A percentile compares a stretch with the other conserved stretches of the same genome.
Conservation (phyloP, 2,797 vertebrate genomes). For the Valencia hispanica region DNA sequence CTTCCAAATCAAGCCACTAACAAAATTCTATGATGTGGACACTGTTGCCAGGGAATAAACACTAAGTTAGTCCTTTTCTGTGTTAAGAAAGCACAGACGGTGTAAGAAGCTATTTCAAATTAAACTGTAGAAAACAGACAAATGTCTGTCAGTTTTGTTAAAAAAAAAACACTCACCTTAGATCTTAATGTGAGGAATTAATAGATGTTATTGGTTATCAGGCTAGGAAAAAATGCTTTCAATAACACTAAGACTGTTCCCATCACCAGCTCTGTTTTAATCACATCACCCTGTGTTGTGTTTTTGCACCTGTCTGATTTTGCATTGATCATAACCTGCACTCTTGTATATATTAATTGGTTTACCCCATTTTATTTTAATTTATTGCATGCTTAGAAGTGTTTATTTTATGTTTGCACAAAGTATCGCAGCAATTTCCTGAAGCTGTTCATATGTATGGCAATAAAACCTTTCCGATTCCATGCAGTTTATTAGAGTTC, state of each 20-base stretch:
- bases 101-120: neutral
- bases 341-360: too few species aligned
- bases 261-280: too few species aligned
- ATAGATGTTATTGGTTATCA: neutral
- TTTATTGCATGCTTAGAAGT: too few species aligned
- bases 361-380: too few species aligned
- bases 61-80: neutral
- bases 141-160: neutral
- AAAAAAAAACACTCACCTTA: neutral
- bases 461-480: too few species aligned
- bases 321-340: too few species aligned
- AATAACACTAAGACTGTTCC: too few species aligned
- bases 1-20: neutral
- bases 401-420: too few species aligned
- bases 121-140: neutral
- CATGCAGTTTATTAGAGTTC: neutral
- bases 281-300: too few species aligned
- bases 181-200: neutral
- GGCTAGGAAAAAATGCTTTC: neutral
- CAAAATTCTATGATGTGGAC: neutral
- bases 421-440: too few species aligned
- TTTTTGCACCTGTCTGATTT: too few species aligned
- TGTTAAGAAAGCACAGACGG: neutral
- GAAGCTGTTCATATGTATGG: too few species aligned
- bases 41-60: neutral